phyloP scores from a whole-genome alignment of 2,113 vertebrate genomes.

The Malaclemys terrapin region DNA sequence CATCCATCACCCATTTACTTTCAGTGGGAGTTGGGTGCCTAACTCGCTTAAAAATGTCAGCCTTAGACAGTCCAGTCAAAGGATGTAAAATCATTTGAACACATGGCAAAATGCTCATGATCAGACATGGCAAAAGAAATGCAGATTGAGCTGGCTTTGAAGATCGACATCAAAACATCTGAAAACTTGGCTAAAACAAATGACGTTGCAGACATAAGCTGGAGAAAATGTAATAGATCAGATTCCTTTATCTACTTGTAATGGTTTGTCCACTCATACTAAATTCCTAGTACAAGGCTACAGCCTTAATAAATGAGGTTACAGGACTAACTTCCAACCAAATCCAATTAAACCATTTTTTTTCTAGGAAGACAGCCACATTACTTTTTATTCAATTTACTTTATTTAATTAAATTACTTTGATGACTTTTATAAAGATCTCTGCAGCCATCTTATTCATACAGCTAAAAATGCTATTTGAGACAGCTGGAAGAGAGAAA shows the following conservation, averaged over 20 bases:
- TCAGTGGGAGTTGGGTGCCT: not conserved
- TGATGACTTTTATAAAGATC: not conserved
- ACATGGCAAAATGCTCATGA: constrained; percentile 37
- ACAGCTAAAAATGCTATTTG: not conserved
- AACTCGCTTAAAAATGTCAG: not conserved
- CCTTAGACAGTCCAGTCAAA: not conserved
- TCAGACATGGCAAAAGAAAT: constrained; percentile 5
- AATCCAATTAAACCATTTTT: not conserved
- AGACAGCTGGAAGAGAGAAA: not conserved
- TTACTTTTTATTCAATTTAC: not conserved
- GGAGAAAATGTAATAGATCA: fast-evolving
- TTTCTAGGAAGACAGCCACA: not conserved
- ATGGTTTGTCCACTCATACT: not conserved
- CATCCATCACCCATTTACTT: constrained; percentile 4
- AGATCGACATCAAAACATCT: not conserved
- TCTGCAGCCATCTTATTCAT: not conserved
- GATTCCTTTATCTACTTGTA: not conserved
- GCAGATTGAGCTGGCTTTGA: not conserved
- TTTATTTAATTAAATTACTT: not conserved
- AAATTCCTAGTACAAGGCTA: not conserved
- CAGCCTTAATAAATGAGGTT: not conserved
- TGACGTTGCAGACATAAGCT: not conserved
- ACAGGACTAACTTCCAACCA: not conserved
- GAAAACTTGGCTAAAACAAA: constrained; percentile 3
- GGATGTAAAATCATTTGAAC: constrained; percentile 4